Base-by-base conservation (phyloP, 2,797 vertebrate species). In the Balearica regulorum region DNA sequence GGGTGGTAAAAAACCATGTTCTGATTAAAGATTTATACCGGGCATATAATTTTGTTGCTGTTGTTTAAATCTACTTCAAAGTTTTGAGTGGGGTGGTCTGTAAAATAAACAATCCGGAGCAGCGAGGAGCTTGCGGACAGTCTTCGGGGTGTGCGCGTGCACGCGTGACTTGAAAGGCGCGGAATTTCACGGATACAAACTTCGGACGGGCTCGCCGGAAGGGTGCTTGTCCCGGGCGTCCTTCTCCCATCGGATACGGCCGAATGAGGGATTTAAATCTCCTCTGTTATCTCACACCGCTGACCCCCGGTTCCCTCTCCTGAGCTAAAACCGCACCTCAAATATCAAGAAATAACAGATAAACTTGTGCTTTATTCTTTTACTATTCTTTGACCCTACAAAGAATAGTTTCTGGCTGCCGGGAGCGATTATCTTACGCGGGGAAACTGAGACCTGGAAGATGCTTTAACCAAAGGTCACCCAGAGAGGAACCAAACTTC, bases 21-120 rank as follows among this genome's bases (percentile, higher is more conserved):
- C 87, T 84, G 90, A 93, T 95, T 83, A 89, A 89, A 94, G 92
- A 89, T 77, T 94, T 88, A 83, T 83, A 44, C 14, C 0, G 73
- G 84, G 72, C 22, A 33, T 37, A 54, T n/a, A 24, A 64, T 83
- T 90, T 62, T 73, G 73, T 64, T 82, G 91, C 62, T n/a, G 83
- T 65, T 82, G 48, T 68, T 92, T 83, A 77, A 92, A 86, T 57
- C 72, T 8, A 31, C 76, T 83, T 91, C 87, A 33, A 86, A 77
- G 84, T 81, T 39, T 16, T 1, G 81, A 72, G 51, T 0, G 5
- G 69, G 72, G 64, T 19, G 87, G 60, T 37, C 21, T 46, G 64
- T 21, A 41, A 80, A 77, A 80, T 18, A 83, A 77, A 80, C 14
- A 83, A 10, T 6, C 25, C 3, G 58, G 75, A 73, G 86, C 24